Base-by-base conservation (phyloP, 1,140 invertebrate genomes). In the Theocolax elegans region DNA sequence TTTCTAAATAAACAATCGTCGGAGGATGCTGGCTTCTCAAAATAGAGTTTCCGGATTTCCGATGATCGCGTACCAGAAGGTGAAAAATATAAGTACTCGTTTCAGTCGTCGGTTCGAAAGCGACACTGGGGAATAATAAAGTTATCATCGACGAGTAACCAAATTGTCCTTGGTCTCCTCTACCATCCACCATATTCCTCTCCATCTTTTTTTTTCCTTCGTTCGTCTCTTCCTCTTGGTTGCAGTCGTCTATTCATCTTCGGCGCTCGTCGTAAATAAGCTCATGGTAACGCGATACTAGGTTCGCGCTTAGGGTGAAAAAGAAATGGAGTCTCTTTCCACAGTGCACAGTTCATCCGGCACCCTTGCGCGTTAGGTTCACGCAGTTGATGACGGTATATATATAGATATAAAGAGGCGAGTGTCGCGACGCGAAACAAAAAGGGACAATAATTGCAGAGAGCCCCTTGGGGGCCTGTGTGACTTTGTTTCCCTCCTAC, bases 381-480 rank as follows among this genome's bases (percentile, higher is more conserved):
- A n/a, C n/a, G n/a, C n/a, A n/a, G n/a, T n/a, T n/a, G n/a, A n/a
- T n/a, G n/a, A n/a, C n/a, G n/a, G n/a, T n/a, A n/a, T n/a, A n/a
- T n/a, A n/a, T n/a, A n/a, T n/a, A n/a, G n/a, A n/a, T n/a, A n/a
- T n/a, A 60, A 42, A 40, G 68, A 72, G 56, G 42, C 54, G 58
- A 72, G n/a, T n/a, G 31, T 4, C 31, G 31, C 31, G 31, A 35
- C 31, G 31, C 31, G 31, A 35, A 35, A 35, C 31, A 35, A 35
- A 35, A n/a, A 35, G 31, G 31, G 4, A 10, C 31, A 35, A 83
- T 85, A 83, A 85, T 84, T 83, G 80, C 77, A 79, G 76, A 66
- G 71, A 72, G 67, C 75, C 76, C 79, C 75, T 31, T 4, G 76
- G 79, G 76, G 76, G 9, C 25, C 21, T 15, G 38, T 3, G 23